Base-by-base conservation (phyloP, 2,888 invertebrate species). In the Troglohyphantes excavatus region DNA sequence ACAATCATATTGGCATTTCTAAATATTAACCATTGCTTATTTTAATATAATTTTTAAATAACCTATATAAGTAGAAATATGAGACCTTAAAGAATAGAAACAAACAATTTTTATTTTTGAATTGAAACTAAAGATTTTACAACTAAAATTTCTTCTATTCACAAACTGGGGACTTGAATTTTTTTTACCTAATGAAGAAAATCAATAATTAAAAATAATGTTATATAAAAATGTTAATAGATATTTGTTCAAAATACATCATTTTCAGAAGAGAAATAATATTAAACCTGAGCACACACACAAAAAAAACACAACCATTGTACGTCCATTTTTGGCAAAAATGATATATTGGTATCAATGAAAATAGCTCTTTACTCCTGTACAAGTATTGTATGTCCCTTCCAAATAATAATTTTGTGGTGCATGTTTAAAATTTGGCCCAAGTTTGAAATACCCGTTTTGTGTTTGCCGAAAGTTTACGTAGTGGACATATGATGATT, bases 91-190 rank as follows among this genome's bases (percentile, higher is more conserved):
- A 2, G 3, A 23, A 53, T 53, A 5, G n/a, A 53, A 53, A 53
- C 53, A 53, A 53, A 33, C 39, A 39, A 0, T 68, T 68, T 68
- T 68, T 23, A 23, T 63, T 23, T 63, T 33, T 68, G 6, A 72
- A 46, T 26, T 23, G 1, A 72, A 46, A 43, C 46, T 46, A 72
- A 46, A 39, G 27, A n/a, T 72, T 46, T 72, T 46, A 72, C 46
- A 46, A 53, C 72, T 72, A 72, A 21, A 72, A 72, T 53, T 53
- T 53, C 53, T 53, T 53, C 53, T 53, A 53, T 53, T 17, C 53
- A 53, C 53, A 53, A 53, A 53, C 53, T 13, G n/a, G 53, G 0
- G 53, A 53, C 53, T 53, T 13, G n/a, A 53, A 13, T n/a, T 53
- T 53, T 17, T 7, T 11, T 13, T 17, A 53, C 53, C 53, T 53